Evolutionary conservation across 1,140 invertebrate species (phyloP).

Genomic region (Scaptomyza graminum): DNA sequence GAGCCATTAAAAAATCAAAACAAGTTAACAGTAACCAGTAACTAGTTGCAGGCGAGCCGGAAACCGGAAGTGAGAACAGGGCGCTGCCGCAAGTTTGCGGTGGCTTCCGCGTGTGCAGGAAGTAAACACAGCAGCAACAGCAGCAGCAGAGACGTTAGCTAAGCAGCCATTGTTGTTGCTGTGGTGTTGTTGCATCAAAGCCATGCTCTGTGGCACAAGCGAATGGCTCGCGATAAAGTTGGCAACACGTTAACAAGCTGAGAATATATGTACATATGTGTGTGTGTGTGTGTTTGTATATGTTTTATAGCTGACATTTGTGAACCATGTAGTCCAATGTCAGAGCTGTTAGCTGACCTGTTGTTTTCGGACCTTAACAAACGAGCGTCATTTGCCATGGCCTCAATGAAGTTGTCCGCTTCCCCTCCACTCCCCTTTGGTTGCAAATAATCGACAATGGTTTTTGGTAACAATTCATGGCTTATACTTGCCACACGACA

Average conservation of each 20-base stretch:
- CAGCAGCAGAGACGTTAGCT: slow-evolving; percentile 21
- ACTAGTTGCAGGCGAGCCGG: slow-evolving; percentile 59
- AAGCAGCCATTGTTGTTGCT: slow-evolving; percentile 32
- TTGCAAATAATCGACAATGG: slow-evolving; percentile 37
- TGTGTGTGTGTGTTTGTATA: slow-evolving; percentile 25
- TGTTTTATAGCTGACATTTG: slow-evolving; percentile 47
- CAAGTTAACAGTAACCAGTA: slow-evolving; percentile 71
- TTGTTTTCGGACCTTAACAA: slow-evolving; percentile 44
- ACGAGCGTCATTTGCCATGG: slow-evolving; percentile 51
- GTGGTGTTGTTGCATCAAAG: slow-evolving; percentile 38
- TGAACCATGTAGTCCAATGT: slow-evolving; percentile 53
- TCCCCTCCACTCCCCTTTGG: neutral
- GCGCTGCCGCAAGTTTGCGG: slow-evolving; percentile 77
- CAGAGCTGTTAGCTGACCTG: slow-evolving; percentile 41
- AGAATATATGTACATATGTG: slow-evolving; percentile 14
- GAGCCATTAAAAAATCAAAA: slow-evolving; percentile 82
- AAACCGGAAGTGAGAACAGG: slow-evolving; percentile 77
- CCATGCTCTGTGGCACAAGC: slow-evolving; percentile 39
- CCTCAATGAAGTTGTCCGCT: neutral
- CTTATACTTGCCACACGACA: slow-evolving; percentile 23
- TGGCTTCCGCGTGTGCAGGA: slow-evolving; percentile 64
- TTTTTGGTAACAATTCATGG: slow-evolving; percentile 32
- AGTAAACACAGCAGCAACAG: slow-evolving; percentile 39
- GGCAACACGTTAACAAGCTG: slow-evolving; percentile 46
- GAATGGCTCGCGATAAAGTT: slow-evolving; percentile 57